Evolutionary conservation across 2,888 invertebrate species (phyloP).

Genomic region (Empis stercorea): DNA sequence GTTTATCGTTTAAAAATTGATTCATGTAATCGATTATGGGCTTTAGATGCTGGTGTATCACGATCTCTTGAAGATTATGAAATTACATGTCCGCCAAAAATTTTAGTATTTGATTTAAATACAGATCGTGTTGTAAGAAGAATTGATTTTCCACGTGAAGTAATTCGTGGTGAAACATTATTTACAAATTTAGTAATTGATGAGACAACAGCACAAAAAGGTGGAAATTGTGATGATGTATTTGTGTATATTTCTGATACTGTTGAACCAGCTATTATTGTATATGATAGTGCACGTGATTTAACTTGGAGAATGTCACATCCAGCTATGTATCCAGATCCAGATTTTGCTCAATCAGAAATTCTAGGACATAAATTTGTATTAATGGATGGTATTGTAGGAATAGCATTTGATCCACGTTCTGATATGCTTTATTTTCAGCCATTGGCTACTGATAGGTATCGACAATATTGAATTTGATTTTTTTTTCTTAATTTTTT

Average conservation of each 20-base stretch:
- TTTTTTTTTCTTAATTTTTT: neutral
- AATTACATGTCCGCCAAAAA: constrained; percentile 62
- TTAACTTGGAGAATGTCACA: constrained; percentile 70
- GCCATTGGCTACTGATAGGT: constrained; percentile 54
- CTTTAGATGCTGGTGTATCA: constrained; percentile 55
- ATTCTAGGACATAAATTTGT: constrained; percentile 54
- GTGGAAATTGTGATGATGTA: constrained; percentile 56
- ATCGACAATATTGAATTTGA: constrained; percentile 2
- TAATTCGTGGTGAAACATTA: constrained; percentile 59
- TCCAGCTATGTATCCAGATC: constrained; percentile 76
- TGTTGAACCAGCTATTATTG: constrained; percentile 56
- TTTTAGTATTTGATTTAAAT: constrained; percentile 63
- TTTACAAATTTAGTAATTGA: constrained; percentile 70
- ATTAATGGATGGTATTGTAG: constrained; percentile 56
- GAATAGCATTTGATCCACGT: constrained; percentile 47
- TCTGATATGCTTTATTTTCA: constrained; percentile 48
- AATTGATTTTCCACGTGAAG: constrained; percentile 60
- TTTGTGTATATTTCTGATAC: constrained; percentile 73
- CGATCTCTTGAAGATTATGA: constrained; percentile 49
- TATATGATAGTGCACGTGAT: constrained; percentile 53
- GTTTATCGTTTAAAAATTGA: constrained; percentile 65
- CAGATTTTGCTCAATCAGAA: constrained; percentile 60
- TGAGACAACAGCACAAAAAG: constrained; percentile 49
- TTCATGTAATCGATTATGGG: constrained; percentile 73
- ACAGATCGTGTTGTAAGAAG: constrained; percentile 54